phyloP scores from a whole-genome alignment of 2,888 invertebrate genomes.

The Isoperla grammatica region DNA sequence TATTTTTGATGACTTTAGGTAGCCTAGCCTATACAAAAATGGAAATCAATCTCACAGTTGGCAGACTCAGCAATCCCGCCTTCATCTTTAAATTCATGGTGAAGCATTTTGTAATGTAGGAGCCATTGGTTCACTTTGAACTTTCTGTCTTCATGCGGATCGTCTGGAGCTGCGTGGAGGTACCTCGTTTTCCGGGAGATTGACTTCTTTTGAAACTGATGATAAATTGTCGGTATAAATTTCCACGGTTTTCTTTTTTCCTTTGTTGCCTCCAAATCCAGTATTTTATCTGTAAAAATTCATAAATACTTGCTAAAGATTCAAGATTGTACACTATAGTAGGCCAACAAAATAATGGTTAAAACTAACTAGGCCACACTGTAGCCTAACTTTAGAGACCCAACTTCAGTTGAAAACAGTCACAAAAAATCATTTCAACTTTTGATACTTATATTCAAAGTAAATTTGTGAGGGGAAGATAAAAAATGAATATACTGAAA shows the following conservation, averaged over 20 bases:
- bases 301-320: not conserved
- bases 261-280: not conserved
- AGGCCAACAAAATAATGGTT: too few species aligned
- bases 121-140: not conserved
- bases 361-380: too few species aligned
- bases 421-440: too few species aligned
- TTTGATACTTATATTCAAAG: too few species aligned
- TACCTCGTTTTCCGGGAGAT: not conserved
- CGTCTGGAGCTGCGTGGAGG: not conserved
- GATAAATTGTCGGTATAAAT: not conserved
- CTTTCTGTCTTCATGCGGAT: not conserved
- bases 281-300: not conserved
- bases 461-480: too few species aligned
- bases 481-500: too few species aligned
- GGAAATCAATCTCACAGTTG: not conserved
- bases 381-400: too few species aligned
- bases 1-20: too few species aligned
- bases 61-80: too few species aligned
- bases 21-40: too few species aligned
- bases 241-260: conserved; percentile 4
- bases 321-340: too few species aligned
- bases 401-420: too few species aligned
- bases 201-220: conserved; percentile 1
- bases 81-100: conserved; percentile 5
- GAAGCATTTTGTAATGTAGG: not conserved